A percentile compares a stretch with the other conserved stretches of the same genome.
Conservation (phyloP, 2,113 vertebrate genomes). For the Pomatorhinus ruficollis region DNA sequence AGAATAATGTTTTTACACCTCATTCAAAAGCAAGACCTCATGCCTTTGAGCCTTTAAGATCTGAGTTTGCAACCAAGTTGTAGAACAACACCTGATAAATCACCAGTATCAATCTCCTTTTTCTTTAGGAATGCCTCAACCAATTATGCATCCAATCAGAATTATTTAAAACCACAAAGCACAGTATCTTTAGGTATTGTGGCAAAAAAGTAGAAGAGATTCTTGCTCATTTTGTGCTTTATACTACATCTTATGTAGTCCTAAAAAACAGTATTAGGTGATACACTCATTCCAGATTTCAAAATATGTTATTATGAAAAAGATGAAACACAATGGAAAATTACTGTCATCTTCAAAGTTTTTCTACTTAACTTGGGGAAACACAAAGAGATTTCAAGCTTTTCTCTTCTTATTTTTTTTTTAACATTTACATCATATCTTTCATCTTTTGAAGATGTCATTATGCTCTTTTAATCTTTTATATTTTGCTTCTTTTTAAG, state of each 20-base stretch:
- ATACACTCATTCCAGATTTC: not conserved
- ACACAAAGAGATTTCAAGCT: not conserved
- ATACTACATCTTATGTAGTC: not conserved
- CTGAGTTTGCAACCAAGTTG: not conserved
- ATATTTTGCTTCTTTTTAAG: slow-evolving; percentile 3
- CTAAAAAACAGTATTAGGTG: not conserved
- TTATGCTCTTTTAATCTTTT: not conserved
- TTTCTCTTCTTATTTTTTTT: not conserved
- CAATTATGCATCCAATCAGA: not conserved
- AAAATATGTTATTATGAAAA: not conserved
- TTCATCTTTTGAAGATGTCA: not conserved
- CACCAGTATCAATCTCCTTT: not conserved
- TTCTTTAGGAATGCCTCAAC: not conserved
- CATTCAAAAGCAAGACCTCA: not conserved
- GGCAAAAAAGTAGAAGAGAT: not conserved
- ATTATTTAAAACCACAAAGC: not conserved
- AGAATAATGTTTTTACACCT: not conserved
- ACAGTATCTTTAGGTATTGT: not conserved
- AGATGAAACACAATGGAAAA: not conserved
- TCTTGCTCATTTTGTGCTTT: not conserved
- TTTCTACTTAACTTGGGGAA: not conserved
- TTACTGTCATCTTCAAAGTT: not conserved
- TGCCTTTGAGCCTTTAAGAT: not conserved
- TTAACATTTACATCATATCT: not conserved
- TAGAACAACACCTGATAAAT: not conserved